phyloP scores from a whole-genome alignment of 1,140 invertebrate genomes.

The Cepaea nemoralis region DNA sequence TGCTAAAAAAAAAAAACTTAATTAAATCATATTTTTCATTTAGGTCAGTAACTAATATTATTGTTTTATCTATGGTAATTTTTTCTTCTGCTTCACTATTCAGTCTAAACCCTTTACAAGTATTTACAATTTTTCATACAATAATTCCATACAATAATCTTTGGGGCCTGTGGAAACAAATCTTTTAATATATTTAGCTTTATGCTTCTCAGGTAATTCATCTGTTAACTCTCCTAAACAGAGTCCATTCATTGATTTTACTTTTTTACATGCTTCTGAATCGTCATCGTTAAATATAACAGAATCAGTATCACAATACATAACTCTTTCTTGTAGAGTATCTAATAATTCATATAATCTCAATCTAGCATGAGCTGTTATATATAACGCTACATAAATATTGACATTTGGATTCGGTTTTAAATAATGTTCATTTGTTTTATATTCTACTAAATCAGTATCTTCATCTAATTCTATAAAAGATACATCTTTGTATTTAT shows the following conservation, averaged over 20 bases:
- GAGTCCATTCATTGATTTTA: not conserved
- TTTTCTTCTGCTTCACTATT: no score
- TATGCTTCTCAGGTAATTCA: not conserved
- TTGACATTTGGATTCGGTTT: not conserved
- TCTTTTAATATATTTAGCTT: not conserved
- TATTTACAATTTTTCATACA: no score
- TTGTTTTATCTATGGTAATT: no score
- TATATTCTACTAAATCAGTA: slow-evolving; percentile 1
- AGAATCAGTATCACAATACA: slow-evolving; percentile 4
- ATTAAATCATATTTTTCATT: no score
- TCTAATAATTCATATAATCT: slow-evolving; percentile 1
- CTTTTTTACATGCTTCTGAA: slow-evolving; percentile 2
- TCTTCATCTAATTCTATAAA: not conserved
- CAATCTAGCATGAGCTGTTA: not conserved
- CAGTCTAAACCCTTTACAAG: no score
- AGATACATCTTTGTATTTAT: slow-evolving; percentile 11
- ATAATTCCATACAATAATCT: not conserved
- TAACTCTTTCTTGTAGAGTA: not conserved
- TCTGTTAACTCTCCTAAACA: not conserved
- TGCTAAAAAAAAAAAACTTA: no score
- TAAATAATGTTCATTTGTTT: slow-evolving; percentile 1
- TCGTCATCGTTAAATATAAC: not conserved
- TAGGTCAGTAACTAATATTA: no score
- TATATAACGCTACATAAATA: not conserved
- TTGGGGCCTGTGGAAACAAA: not conserved